Conservation (phyloP, 2,888 invertebrate genomes). For the Philereme transversata region DNA sequence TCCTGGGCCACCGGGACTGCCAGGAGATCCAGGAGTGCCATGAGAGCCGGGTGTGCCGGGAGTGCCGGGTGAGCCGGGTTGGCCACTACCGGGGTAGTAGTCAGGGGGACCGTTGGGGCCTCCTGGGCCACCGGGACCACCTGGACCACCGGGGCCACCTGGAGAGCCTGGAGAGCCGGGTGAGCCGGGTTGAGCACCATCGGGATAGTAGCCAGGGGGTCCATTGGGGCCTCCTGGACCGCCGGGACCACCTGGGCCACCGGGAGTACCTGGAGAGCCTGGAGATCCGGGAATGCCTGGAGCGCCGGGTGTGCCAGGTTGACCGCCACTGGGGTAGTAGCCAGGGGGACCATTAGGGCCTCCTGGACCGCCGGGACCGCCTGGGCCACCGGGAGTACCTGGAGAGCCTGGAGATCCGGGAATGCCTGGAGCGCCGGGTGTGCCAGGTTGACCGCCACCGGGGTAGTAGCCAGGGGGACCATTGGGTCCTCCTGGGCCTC, state of each 20-base stretch:
- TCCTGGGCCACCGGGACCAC: conserved; percentile 30
- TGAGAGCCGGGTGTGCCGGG: conserved; percentile 50
- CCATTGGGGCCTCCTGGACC: conserved; percentile 35
- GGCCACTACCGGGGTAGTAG: not conserved
- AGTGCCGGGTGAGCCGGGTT: conserved; percentile 45
- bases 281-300: conserved; percentile 29
- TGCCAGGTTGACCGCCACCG: not conserved
- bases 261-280: conserved; percentile 15
- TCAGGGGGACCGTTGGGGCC: conserved; percentile 28
- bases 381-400: conserved; percentile 50
- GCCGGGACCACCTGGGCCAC: conserved; percentile 35
- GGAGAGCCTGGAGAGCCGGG: conserved; percentile 34
- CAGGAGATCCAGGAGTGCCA: conserved; percentile 33
- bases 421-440: not conserved
- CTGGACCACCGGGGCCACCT: conserved; percentile 30
- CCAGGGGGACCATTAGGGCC: conserved; percentile 40
- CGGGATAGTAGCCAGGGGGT: conserved; percentile 39
- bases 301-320: conserved; percentile 34
- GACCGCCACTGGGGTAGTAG: conserved; percentile 47
- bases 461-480: conserved; percentile 24
- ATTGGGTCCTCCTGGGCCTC: conserved; percentile 46
- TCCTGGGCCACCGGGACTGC: conserved; percentile 33
- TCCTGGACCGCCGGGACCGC: conserved; percentile 33
- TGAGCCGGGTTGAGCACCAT: conserved; percentile 42
- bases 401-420: conserved; percentile 40